A percentile compares a stretch with the other conserved stretches of the same genome.
Evolutionary conservation across 2,888 invertebrate species (phyloP).

Genomic region (Lamellibrachia columna): DNA sequence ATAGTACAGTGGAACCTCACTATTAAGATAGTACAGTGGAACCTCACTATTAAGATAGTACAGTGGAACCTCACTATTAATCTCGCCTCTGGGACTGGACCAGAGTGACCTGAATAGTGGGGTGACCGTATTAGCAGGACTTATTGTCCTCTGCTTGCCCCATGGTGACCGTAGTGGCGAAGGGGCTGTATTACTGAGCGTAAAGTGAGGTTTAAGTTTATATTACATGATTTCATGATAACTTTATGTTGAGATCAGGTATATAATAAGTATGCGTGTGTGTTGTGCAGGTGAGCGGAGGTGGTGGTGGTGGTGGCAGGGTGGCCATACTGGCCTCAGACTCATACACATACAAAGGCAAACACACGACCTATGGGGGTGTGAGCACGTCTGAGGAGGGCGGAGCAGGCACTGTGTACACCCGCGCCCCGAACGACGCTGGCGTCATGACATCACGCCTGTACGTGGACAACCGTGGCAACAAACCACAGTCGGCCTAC

Average conservation of each 20-base stretch:
- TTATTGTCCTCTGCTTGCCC: too few species aligned
- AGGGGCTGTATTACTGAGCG: too few species aligned
- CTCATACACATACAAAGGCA: slow-evolving; percentile 44
- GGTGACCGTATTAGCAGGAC: too few species aligned
- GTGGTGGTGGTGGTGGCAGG: slow-evolving; percentile 31
- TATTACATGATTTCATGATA: neutral
- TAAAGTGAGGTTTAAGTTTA: neutral
- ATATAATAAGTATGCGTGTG: neutral
- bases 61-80: too few species aligned
- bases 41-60: too few species aligned
- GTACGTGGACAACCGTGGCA: slow-evolving; percentile 48
- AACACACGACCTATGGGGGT: slow-evolving; percentile 47
- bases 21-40: too few species aligned
- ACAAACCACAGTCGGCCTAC: slow-evolving; percentile 42
- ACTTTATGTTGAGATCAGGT: neutral
- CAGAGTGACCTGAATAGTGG: too few species aligned
- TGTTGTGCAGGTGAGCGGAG: slow-evolving; percentile 11
- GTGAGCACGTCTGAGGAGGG: slow-evolving; percentile 46
- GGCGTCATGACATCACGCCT: slow-evolving; percentile 35
- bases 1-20: too few species aligned
- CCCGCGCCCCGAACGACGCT: slow-evolving; percentile 35
- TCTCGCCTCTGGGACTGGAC: too few species aligned
- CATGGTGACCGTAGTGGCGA: too few species aligned
- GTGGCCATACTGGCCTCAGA: slow-evolving; percentile 32
- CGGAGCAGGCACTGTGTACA: slow-evolving; percentile 50